Base-by-base conservation (phyloP, 2,888 invertebrate genomes). In the Argynnis bischoffii region DNA sequence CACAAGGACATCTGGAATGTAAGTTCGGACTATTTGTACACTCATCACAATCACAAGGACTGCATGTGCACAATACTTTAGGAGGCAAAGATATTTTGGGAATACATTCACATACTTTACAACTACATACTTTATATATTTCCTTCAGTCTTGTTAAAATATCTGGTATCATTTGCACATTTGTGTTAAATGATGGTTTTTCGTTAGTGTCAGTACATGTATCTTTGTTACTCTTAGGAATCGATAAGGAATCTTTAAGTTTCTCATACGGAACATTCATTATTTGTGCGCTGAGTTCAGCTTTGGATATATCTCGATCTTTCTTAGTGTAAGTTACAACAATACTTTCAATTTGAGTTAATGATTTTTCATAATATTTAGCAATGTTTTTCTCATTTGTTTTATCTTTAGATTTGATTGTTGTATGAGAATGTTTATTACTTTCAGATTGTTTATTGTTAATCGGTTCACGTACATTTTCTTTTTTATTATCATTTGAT, bases 91-190 rank as follows among this genome's bases (percentile, higher is more conserved):
- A 67, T 60, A 64, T 72, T 21, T 69, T 64, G n/a, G 75, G 55
- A 41, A 76, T 72, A 61, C 90, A 91, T 74, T 89, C 85, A 64
- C 90, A 91, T 41, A 89, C 81, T 81, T 84, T 89, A 69, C 91
- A 90, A 76, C 82, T 88, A 60, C 91, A 91, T 0, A 84, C 86
- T 57, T 84, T 79, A 60, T 87, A 90, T 16, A 81, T 81, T 71
- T 89, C 85, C 76, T 84, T 87, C 55, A 90, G 77, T 77, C 77
- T 83, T 50, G 76, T 78, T 6, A 86, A 72, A 66, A 90, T 80
- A 67, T 90, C 83, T 53, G 72, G 72, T 50, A 78, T 79, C 16
- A 79, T 54, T 55, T 67, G 46, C 41, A 72, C 71, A 26, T 64
- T 73, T 8, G 67, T 8, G 14, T 47, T 65, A 31, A n/a, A 18